A percentile compares a stretch with the other conserved stretches of the same genome.
phyloP scores from a whole-genome alignment of 2,888 invertebrate species.

The Aleiodes testaceus region DNA sequence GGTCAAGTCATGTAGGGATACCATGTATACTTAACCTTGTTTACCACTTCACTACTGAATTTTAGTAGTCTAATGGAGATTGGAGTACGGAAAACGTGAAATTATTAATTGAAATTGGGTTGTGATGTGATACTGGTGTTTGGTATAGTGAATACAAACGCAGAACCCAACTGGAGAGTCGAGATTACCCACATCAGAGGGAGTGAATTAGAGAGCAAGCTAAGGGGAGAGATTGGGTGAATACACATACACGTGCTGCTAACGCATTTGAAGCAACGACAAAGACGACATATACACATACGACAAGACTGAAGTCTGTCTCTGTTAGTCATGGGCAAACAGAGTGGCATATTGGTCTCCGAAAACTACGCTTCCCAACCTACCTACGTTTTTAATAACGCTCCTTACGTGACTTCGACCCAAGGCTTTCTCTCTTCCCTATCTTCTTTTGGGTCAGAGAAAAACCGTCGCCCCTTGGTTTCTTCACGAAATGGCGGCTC shows the following conservation, averaged over 20 bases:
- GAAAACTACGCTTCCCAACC: conserved; percentile 60
- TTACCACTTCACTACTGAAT: too few relatives aligned
- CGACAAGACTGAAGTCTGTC: conserved; percentile 24
- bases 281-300: conserved; percentile 24
- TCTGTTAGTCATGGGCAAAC: conserved; percentile 53
- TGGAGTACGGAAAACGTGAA: too few relatives aligned
- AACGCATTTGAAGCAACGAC: conserved; percentile 24
- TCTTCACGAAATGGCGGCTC: conserved; percentile 12
- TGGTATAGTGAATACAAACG: too few relatives aligned
- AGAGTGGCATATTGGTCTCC: conserved; percentile 60
- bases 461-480: conserved; percentile 15
- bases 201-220: conserved; percentile 26
- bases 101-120: too few relatives aligned
- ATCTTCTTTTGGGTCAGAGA: conserved; percentile 31
- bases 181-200: conserved; percentile 28
- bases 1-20: too few relatives aligned
- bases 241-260: not conserved
- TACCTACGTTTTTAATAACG: conserved; percentile 66
- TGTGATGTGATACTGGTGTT: too few relatives aligned
- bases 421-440: conserved; percentile 30
- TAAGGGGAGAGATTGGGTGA: conserved; percentile 3
- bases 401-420: conserved; percentile 59
- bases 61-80: too few relatives aligned
- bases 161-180: conserved; percentile 23
- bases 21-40: too few relatives aligned